phyloP scores from a whole-genome alignment of 2,113 vertebrate species.

The Pterocles orientalis region DNA sequence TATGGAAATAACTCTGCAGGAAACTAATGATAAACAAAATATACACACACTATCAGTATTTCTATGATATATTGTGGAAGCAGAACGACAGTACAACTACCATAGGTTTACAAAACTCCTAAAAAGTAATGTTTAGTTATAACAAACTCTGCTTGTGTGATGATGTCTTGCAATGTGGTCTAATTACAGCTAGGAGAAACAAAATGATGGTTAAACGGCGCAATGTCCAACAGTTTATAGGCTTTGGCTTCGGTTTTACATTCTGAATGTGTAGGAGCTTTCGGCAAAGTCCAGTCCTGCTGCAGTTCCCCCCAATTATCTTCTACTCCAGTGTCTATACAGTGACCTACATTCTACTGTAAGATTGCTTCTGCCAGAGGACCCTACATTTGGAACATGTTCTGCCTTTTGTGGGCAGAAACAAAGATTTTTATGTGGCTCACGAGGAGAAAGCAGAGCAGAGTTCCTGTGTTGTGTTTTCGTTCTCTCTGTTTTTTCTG shows the following conservation, averaged over 20 bases:
- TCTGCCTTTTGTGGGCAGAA: slow-evolving; percentile 30
- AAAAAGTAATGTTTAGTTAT: background rate
- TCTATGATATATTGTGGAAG: background rate
- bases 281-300: background rate
- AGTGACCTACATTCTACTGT: background rate
- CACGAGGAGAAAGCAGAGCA: background rate
- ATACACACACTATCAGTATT: background rate
- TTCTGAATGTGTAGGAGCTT: slow-evolving; percentile 30
- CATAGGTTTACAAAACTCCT: background rate
- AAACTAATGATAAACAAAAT: background rate
- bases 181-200: slow-evolving; percentile 45
- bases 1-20: background rate
- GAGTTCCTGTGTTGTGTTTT: background rate
- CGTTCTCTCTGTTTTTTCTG: background rate
- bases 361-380: background rate
- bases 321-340: background rate
- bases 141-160: background rate
- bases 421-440: background rate
- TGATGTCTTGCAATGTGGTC: background rate
- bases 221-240: slow-evolving; percentile 38
- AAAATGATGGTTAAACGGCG: background rate
- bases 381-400: background rate
- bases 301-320: background rate
- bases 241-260: slow-evolving; percentile 34
- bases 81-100: background rate